Evolutionary conservation across 2,888 invertebrate genomes (phyloP), one percentile per base, ranked within the genome.

Genomic region (Imbricaverruca yamaguchii): DNA sequence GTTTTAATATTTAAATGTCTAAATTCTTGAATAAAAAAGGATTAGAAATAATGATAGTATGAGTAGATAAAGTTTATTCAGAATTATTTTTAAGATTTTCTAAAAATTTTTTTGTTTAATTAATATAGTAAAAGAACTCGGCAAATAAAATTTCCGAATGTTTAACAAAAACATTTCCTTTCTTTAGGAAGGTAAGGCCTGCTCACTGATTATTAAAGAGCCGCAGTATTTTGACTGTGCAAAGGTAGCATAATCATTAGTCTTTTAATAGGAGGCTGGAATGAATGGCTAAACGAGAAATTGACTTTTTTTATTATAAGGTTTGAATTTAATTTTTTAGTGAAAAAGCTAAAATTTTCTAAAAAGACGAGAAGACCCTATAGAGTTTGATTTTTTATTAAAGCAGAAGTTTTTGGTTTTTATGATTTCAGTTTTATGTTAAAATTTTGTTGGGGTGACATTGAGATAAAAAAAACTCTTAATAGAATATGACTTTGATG

Each of bases 231-330:
- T 89, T 92, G 89, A 92, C 91, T 90, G 92, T 92, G 90, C 92
- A 90, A 92, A 92, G 91, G 92, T 92, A 93, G 91, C 92, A 92
- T 91, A 92, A 92, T 91, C 89, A 91, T 89, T 92, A 91, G 92
- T 91, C 90, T 92, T 90, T 92, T 93, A 92, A 93, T 92, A 93
- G 89, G 87, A 90, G 91, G 90, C 92, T 92, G 87, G 92, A 88
- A 93, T 93, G 92, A 93, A 93, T 86, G 92, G 91, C 90, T 91
- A 87, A 87, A 92, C 91, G 90, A 91, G 85, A 90, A 89, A 90
- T 89, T 87, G 86, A 86, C 90, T 91, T 90, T 91, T 88, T 91
- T 89, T 88, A 87, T 88, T 88, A 88, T 87, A 86, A 87, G 83
- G 84, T 88, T 87, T 85, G 59, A 91, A 91, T 87, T 90, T 90